Conservation (phyloP, 2,888 invertebrate genomes). For the Lamproptera curius region DNA sequence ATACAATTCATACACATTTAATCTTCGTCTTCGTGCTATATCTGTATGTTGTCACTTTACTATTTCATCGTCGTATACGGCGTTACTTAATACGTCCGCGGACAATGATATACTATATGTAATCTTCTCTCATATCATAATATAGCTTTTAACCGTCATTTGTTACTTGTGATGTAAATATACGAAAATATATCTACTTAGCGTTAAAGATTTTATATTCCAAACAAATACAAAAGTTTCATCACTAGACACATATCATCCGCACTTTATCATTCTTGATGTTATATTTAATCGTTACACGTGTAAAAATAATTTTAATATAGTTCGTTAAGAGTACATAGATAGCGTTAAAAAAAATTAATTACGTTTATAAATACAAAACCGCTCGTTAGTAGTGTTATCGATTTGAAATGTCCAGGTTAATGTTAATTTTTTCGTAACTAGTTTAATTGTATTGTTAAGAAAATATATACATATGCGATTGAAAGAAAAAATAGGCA, state of each 20-base stretch:
- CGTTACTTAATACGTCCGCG: not conserved
- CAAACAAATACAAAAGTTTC: conserved; percentile 35
- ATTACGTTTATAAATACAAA: conserved; percentile 11
- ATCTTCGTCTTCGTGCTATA: not conserved
- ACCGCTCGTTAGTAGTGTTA: conserved; percentile 5
- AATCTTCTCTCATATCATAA: conserved; percentile 1
- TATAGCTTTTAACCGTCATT: not conserved
- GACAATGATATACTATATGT: conserved; percentile 12
- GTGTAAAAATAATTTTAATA: conserved; percentile 33
- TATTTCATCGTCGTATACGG: not conserved
- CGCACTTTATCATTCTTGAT: conserved; percentile 71
- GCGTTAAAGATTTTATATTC: conserved; percentile 65
- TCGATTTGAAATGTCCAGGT: conserved; percentile 15
- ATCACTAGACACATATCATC: conserved; percentile 73
- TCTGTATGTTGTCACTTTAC: not conserved
- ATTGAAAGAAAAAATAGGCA: too few relatives aligned
- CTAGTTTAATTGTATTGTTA: conserved; percentile 1
- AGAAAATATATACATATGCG: too few relatives aligned
- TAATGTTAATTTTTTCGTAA: conserved; percentile 6
- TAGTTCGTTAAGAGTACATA: conserved; percentile 26
- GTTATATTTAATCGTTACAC: conserved; percentile 52
- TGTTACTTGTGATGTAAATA: conserved; percentile 39
- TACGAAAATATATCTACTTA: conserved; percentile 34
- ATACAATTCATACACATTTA: not conserved
- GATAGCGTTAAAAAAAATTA: conserved; percentile 36